Evolutionary conservation across 1,140 invertebrate species (phyloP), one percentile per base, ranked within the genome.

Genomic region (Sarcophaga bullata): DNA sequence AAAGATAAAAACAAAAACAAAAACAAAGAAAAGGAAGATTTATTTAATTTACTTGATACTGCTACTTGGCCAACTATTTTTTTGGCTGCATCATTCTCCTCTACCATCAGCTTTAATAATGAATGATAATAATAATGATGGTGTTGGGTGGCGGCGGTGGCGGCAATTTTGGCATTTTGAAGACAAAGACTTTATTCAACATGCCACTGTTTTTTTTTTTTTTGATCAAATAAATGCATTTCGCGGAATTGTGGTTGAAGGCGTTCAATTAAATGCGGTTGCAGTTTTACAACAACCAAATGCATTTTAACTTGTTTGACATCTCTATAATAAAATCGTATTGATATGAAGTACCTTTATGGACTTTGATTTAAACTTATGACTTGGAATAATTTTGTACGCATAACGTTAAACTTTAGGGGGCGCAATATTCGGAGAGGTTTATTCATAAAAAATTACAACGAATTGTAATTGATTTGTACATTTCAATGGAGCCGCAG

Each of bases 41-140:
- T 68, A 68, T 19, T 68, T 68, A 68, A 68, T 68, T 68, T 68
- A 58, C 52, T 68, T n/a, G n/a, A n/a, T n/a, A n/a, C n/a, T n/a
- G 9, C 62, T 68, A 25, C 25, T 37, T 37, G 25, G 25, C 25
- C 25, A 37, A 37, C 25, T 37, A 37, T 37, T n/a, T n/a, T n/a
- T n/a, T 37, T 37, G 25, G 25, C 25, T 2, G 25, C 25, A 37
- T 37, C 25, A 37, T 37, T n/a, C 25, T 37, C 25, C 25, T 37
- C 25, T 37, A 37, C 25, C 25, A 37, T 37, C 25, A 37, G 25
- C 25, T 2, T 37, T 37, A 37, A 37, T 37, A 37, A 37, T 37
- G 25, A 37, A 37, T 37, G 25, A 37, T 37, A 4, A 37, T 37
- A 37, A 37, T 37, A 37, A 37, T 37, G 25, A 37, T 58, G 54